phyloP scores from a whole-genome alignment of 2,888 invertebrate genomes.

The Parnassius glacialis region DNA sequence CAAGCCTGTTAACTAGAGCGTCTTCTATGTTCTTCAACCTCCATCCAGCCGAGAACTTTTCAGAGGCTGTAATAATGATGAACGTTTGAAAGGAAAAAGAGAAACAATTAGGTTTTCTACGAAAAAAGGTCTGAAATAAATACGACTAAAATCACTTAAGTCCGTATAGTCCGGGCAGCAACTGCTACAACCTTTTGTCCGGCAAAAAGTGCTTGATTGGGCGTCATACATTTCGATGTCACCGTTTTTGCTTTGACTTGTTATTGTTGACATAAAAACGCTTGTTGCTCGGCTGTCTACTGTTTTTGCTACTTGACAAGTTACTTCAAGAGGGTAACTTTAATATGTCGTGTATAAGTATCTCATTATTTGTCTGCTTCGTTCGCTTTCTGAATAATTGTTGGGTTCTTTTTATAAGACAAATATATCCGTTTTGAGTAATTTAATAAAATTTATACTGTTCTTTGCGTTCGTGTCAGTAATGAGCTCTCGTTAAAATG shows the following conservation, averaged over 20 bases:
- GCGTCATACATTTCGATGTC: slow-evolving; percentile 73
- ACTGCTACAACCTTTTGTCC: slow-evolving; percentile 56
- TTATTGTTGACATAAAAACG: slow-evolving; percentile 66
- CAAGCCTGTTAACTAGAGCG: too few relatives aligned
- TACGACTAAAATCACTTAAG: slow-evolving; percentile 52
- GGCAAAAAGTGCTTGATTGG: slow-evolving; percentile 54
- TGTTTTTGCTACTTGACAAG: slow-evolving; percentile 73
- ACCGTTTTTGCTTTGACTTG: slow-evolving; percentile 60
- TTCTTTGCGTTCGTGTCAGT: neutral
- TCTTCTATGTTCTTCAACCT: too few relatives aligned
- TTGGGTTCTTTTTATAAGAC: slow-evolving; percentile 28
- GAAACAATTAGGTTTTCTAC: slow-evolving; percentile 60
- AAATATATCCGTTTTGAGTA: slow-evolving; percentile 20
- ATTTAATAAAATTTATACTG: slow-evolving; percentile 22
- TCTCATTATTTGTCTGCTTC: slow-evolving; percentile 58
- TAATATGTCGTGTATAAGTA: slow-evolving; percentile 71
- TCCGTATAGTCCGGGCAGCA: slow-evolving; percentile 51
- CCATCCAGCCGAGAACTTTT: too few relatives aligned
- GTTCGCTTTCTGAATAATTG: slow-evolving; percentile 35
- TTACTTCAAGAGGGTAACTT: slow-evolving; percentile 57
- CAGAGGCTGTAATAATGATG: too few relatives aligned
- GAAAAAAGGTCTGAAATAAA: slow-evolving; percentile 60
- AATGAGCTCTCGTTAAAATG: neutral
- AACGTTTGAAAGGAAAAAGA: slow-evolving; percentile 42
- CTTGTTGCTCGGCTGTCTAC: slow-evolving; percentile 60